Conservation (phyloP, 2,888 invertebrate species). For the Spodoptera exigua region DNA sequence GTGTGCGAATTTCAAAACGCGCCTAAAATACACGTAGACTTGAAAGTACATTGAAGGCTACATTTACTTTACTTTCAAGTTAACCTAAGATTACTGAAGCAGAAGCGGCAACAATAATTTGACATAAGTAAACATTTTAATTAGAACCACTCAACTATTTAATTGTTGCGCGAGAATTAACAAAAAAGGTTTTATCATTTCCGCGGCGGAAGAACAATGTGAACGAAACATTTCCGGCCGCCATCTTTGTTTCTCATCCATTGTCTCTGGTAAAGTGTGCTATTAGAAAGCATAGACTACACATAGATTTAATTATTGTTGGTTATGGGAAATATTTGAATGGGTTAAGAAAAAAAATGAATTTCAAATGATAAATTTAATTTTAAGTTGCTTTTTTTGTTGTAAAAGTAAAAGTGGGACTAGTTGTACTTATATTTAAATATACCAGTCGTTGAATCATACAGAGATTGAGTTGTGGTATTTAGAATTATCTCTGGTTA, state of each 20-base stretch:
- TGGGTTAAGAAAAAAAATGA: conserved; percentile 15
- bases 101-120: conserved; percentile 10
- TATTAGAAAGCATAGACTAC: conserved; percentile 64
- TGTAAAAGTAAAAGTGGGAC: conserved; percentile 7
- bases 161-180: conserved; percentile 45
- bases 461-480: too few species aligned
- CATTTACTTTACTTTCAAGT: too few species aligned
- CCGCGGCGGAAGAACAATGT: conserved; percentile 54
- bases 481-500: too few species aligned
- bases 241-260: conserved; percentile 69
- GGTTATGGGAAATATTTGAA: conserved; percentile 52
- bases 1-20: too few species aligned
- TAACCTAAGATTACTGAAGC: too few species aligned
- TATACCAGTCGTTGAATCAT: neutral
- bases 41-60: too few species aligned
- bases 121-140: conserved; percentile 38
- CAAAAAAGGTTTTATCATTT: conserved; percentile 53
- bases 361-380: conserved; percentile 7
- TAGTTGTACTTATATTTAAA: neutral
- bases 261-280: conserved; percentile 65
- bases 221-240: conserved; percentile 61
- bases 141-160: conserved; percentile 53
- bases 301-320: conserved; percentile 50
- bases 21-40: too few species aligned
- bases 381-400: conserved; percentile 19